phyloP scores from a whole-genome alignment of 2,797 vertebrate species.

The Hylomyscus alleni region DNA sequence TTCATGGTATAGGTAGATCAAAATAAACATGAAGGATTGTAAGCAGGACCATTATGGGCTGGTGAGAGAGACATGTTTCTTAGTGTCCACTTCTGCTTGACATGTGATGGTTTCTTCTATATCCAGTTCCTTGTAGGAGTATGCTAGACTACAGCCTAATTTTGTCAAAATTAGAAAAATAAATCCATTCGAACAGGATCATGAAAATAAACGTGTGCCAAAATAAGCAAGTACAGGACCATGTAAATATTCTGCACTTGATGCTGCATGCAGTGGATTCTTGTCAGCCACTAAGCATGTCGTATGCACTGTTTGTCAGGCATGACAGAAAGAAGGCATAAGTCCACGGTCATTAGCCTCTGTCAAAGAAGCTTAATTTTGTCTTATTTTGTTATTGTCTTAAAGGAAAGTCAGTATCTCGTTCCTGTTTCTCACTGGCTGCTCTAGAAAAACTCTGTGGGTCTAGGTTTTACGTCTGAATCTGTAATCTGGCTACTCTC shows the following conservation, averaged over 20 bases:
- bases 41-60: background rate
- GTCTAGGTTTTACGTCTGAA: background rate
- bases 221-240: background rate
- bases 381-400: background rate
- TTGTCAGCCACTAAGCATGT: too few species aligned
- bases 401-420: background rate
- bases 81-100: background rate
- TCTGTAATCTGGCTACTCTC: background rate
- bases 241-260: background rate
- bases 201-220: background rate
- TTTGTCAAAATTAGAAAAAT: background rate
- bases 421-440: background rate
- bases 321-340: background rate
- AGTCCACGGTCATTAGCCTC: background rate
- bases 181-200: background rate
- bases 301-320: background rate
- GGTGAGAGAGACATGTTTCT: background rate
- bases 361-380: constrained; percentile 13
- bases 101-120: background rate
- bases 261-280: accelerated
- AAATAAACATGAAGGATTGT: background rate
- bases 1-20: background rate
- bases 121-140: background rate
- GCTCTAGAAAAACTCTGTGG: background rate
- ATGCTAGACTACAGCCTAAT: background rate